phyloP scores from a whole-genome alignment of 2,113 vertebrate species.

The Spheniscus mendiculus region DNA sequence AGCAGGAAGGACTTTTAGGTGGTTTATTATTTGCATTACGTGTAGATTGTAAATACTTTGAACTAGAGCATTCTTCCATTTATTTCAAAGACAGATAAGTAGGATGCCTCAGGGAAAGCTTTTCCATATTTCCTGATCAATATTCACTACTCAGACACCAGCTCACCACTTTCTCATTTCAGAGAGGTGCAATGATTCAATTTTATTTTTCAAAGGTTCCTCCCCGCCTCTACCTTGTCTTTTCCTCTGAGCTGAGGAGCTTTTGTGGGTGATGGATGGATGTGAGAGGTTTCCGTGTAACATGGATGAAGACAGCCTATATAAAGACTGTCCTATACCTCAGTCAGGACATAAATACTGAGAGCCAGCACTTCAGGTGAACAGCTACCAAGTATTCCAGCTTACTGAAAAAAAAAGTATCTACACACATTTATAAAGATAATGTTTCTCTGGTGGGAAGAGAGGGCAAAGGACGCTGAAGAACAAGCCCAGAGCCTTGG shows the following conservation, averaged over 20 bases:
- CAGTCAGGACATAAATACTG: background rate
- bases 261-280: constrained; percentile 56
- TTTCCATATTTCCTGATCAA: constrained; percentile 59
- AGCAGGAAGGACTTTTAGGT: background rate
- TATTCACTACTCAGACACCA: constrained; percentile 59
- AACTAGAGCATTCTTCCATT: constrained; percentile 40
- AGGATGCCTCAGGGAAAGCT: constrained; percentile 56
- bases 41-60: constrained; percentile 18
- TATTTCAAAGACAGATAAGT: constrained; percentile 41
- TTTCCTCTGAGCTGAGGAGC: background rate
- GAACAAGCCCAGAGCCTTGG: background rate
- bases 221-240: background rate
- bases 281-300: constrained; percentile 25
- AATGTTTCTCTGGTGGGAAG: background rate
- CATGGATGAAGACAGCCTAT: constrained; percentile 18
- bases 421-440: background rate
- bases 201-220: constrained; percentile 30
- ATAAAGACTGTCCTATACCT: background rate
- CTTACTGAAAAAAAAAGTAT: background rate
- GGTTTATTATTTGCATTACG: constrained; percentile 36
- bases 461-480: background rate
- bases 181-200: constrained; percentile 48
- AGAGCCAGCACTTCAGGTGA: background rate
- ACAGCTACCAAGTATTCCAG: background rate
- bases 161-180: constrained; percentile 53